phyloP scores from a whole-genome alignment of 1,140 invertebrate genomes.

The Streblospio benedicti region DNA sequence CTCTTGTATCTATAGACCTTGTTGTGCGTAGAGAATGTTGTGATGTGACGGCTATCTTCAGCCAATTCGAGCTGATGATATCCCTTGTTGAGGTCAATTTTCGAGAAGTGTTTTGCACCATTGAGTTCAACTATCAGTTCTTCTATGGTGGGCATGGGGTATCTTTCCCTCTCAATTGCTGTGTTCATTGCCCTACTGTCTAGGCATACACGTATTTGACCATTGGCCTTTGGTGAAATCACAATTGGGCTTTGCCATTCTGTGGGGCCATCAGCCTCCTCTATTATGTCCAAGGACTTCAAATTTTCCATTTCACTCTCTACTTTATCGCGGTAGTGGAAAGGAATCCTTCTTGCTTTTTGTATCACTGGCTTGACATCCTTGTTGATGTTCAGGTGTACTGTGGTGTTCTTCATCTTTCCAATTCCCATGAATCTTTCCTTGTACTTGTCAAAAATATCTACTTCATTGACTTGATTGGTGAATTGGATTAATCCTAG shows the following conservation, averaged over 20 bases:
- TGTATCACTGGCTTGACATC: not conserved
- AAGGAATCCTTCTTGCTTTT: not conserved
- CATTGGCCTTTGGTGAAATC: not conserved
- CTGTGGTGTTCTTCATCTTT: not conserved
- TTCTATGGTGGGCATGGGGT: not conserved
- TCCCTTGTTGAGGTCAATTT: conserved; percentile 2
- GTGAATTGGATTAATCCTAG: conserved; percentile 1
- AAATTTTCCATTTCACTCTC: not conserved
- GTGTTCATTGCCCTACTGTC: not conserved
- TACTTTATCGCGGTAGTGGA: conserved; percentile 2
- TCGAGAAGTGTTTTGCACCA: not conserved
- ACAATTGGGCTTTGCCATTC: conserved; percentile 1
- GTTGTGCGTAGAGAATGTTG: not conserved
- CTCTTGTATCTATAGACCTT: not conserved
- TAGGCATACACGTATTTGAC: not conserved
- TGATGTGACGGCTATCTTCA: not conserved
- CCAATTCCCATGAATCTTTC: not conserved
- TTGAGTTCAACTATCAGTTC: not conserved
- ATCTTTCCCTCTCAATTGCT: not conserved
- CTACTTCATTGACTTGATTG: not conserved
- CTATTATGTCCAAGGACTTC: not conserved
- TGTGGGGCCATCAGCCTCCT: not conserved
- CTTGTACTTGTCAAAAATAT: not conserved
- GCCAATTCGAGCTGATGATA: conserved; percentile 8
- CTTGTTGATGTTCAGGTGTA: conserved; percentile 1